phyloP scores from a whole-genome alignment of 2,797 vertebrate species.

The Lithobates sylvaticus region DNA sequence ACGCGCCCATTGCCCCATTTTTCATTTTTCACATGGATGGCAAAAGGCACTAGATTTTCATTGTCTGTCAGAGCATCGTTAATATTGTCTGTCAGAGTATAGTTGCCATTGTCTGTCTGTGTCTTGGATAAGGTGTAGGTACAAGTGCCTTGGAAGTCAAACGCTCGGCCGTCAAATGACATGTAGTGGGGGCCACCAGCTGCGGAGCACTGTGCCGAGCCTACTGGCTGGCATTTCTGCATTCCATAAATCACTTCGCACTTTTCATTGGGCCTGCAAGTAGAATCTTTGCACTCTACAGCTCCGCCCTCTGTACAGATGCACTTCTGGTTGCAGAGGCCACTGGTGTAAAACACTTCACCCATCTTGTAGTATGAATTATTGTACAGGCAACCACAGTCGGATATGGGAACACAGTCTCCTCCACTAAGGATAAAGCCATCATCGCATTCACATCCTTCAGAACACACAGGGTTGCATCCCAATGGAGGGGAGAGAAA shows the following conservation, averaged over 20 bases:
- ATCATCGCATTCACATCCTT: slow-evolving; percentile 81
- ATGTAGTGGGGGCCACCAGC: slow-evolving; percentile 83
- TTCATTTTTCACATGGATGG: slow-evolving; percentile 67
- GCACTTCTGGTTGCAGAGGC: slow-evolving; percentile 68
- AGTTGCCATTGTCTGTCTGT: slow-evolving; percentile 29
- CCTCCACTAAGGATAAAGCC: slow-evolving; percentile 78
- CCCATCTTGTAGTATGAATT: slow-evolving; percentile 68
- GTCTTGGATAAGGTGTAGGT: slow-evolving; percentile 74
- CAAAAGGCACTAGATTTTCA: slow-evolving; percentile 65
- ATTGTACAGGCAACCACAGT: slow-evolving; percentile 81
- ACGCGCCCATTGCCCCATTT: slow-evolving; percentile 49
- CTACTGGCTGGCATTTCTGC: slow-evolving; percentile 77
- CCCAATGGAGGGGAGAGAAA: slow-evolving; percentile 65
- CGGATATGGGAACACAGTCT: slow-evolving; percentile 75
- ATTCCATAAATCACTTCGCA: slow-evolving; percentile 75
- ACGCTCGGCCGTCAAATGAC: slow-evolving; percentile 80
- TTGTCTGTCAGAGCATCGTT: slow-evolving; percentile 48
- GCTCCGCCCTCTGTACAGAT: slow-evolving; percentile 64
- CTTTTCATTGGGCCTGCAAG: slow-evolving; percentile 72
- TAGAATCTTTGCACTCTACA: slow-evolving; percentile 71
- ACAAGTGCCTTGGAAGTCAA: slow-evolving; percentile 82
- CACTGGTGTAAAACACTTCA: slow-evolving; percentile 63
- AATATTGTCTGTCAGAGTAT: too few relatives aligned
- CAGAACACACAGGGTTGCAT: slow-evolving; percentile 72
- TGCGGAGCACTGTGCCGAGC: slow-evolving; percentile 77